Base-by-base conservation (phyloP, 1,140 invertebrate species). In the Aporrectodea caliginosa region DNA sequence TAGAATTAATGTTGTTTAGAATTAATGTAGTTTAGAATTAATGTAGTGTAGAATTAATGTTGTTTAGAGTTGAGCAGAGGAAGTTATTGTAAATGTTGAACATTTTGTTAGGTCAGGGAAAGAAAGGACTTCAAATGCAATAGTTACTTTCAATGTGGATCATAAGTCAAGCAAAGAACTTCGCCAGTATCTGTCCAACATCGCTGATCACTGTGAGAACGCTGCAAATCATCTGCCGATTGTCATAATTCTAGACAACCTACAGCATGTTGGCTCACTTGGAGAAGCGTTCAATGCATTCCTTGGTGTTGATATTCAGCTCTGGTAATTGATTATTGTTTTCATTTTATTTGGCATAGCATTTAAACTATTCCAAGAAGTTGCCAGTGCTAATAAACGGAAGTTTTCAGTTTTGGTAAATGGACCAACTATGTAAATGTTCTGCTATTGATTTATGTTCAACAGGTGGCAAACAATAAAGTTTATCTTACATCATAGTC, bases 211-310 rank as follows among this genome's bases (percentile, higher is more conserved):
- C 88, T 94, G 93, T 84, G 93, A 94, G 82, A 92, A 91, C 78
- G 86, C 84, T 0, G 84, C 82, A 32, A 84, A 85, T 79, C 87
- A 87, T 43, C 87, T 97, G 78, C 95, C 96, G 0, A 93, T 93
- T 83, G 96, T 98, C 32, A 95, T 99, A 75, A 96, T 98, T 72
- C 90, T 99, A 30, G 97, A 99, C 87, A 98, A 98, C 88, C 90
- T 99, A 78, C 96, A 98, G 84, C 94, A 96, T 88, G 95, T 96
- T 0, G 92, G 93, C 0, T 94, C 94, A 1, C 89, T 98, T 1
- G 94, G 93, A 1, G 96, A 98, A 87, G 92, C 68, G 16, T 96
- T 96, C 88, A 95, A 93, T 81, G 93, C 93, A 16, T 92, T 95
- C 76, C 90, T 95, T 31, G 93, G 93, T 86, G 92, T 93, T 12